Evolutionary conservation across 2,797 vertebrate genomes (phyloP).

Genomic region (Tauraco hartlaubi): DNA sequence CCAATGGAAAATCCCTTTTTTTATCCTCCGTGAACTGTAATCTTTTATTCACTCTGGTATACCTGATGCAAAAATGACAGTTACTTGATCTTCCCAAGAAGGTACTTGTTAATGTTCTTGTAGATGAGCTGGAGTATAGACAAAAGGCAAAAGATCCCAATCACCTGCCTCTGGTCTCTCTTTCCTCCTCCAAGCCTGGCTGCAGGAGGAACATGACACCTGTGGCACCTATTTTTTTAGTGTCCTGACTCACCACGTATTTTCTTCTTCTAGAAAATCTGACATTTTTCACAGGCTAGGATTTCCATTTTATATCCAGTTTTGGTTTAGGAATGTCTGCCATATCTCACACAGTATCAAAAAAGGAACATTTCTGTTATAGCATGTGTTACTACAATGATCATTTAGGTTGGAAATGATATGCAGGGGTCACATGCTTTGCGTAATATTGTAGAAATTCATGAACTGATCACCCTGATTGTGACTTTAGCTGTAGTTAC

Average conservation of each 20-base stretch:
- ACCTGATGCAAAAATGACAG: not conserved
- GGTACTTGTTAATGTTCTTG: not conserved
- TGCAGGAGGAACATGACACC: not conserved
- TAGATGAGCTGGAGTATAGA: not conserved
- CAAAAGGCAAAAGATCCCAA: not conserved
- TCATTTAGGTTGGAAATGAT: not conserved
- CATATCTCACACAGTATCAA: not conserved
- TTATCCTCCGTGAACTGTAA: not conserved
- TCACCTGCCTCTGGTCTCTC: not conserved
- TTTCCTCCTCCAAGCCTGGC: not conserved
- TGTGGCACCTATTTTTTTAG: not conserved
- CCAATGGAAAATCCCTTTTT: not conserved
- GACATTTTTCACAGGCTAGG: not conserved
- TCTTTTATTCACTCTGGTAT: not conserved
- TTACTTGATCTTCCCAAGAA: not conserved
- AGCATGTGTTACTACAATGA: not conserved
- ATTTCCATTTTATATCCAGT: not conserved
- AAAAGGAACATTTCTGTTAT: not conserved
- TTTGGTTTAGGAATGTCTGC: not conserved
- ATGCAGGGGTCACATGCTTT: not conserved
- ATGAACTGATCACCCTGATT: not conserved
- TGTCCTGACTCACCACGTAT: not conserved
- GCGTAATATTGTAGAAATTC: not conserved
- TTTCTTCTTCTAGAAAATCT: not conserved
- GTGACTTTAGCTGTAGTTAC: not conserved